Conservation (phyloP, 2,113 vertebrate genomes). For the Platysteira castanea region DNA sequence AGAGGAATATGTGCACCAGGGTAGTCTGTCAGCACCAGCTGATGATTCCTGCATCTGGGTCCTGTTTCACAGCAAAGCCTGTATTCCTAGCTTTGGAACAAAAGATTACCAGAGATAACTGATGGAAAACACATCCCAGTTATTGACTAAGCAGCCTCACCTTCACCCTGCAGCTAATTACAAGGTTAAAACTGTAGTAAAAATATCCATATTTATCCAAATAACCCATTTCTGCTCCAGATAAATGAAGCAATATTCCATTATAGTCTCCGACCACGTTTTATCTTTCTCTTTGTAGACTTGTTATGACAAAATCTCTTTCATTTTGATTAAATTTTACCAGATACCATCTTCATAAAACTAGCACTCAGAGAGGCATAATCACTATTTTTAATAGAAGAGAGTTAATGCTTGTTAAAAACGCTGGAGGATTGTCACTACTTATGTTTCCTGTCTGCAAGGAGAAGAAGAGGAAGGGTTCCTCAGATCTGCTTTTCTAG, state of each 20-base stretch:
- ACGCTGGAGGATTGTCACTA: background rate
- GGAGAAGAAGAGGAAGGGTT: background rate
- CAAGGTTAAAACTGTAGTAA: background rate
- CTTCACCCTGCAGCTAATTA: background rate
- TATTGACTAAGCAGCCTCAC: conserved; percentile 2
- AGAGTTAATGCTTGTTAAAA: background rate
- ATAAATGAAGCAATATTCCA: background rate
- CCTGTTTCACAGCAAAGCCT: background rate
- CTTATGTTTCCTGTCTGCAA: background rate
- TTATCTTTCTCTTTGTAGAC: background rate
- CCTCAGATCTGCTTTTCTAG: background rate
- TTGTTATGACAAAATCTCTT: conserved; percentile 6
- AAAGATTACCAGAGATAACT: conserved; percentile 13
- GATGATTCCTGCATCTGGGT: background rate
- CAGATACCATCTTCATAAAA: background rate
- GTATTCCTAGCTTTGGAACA: background rate
- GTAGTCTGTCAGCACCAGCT: background rate
- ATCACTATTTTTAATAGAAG: conserved; percentile 6
- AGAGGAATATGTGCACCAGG: background rate
- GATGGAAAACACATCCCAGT: background rate
- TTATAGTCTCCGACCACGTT: background rate
- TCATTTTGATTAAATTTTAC: conserved; percentile 6
- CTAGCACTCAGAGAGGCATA: background rate
- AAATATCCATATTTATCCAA: background rate
- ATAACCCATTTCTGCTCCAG: background rate